Evolutionary conservation across 1,140 invertebrate species (phyloP), one percentile per base, ranked within the genome.

Genomic region (Heliconius congener): DNA sequence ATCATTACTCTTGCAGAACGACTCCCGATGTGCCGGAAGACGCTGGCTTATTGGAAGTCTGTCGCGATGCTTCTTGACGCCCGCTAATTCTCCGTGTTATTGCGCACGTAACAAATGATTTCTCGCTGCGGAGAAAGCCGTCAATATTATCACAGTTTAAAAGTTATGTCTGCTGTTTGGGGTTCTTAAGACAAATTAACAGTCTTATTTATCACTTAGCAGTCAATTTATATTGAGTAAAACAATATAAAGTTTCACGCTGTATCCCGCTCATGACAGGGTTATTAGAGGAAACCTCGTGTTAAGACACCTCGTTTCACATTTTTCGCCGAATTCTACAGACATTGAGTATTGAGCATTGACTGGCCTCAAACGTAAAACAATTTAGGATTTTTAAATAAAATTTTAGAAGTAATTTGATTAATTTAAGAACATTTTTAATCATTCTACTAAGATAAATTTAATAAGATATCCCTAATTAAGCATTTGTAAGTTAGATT

Each of bases 1-100:
- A 91, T 94, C 93, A 93, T 94, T 93, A 93, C 90, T 93, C 90
- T 94, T 93, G 90, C 90, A 92, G 91, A 91, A 87, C 83, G 87
- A 88, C 84, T 85, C 88, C 85, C 87, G 84, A 85, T 84, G 86
- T 88, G 88, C 86, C 85, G 87, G 84, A 88, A 90, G 86, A 82
- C 85, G 86, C 82, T 85, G 87, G 87, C 89, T 93, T 91, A 93
- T 93, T 91, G 89, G 91, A 91, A 91, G 83, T 91, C 92, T 90
- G 86, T 87, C 88, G 87, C 81, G 81, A 80, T 81, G 79, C 82
- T 84, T 84, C 86, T 83, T 82, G 87, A 84, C 86, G 85, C 81
- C 86, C 89, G 85, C 87, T 92, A 91, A 93, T 93, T 89, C 85
- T 87, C 76, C 83, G 84, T 86, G 83, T 91, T 92, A 92, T 91